Conservation (phyloP, 2,888 invertebrate species). For the Tipula helvola region DNA sequence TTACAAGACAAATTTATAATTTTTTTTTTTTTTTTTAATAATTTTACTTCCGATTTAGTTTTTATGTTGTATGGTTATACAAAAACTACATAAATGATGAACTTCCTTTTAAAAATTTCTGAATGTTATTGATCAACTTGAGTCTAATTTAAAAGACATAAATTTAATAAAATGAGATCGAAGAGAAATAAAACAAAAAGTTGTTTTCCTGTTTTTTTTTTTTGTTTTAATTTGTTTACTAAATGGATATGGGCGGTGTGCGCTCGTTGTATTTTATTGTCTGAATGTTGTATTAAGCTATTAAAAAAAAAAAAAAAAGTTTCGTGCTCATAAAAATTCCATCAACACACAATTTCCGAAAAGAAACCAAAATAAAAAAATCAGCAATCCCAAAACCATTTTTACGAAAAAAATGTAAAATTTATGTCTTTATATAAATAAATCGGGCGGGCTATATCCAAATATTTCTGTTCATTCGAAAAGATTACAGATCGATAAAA, state of each 20-base stretch:
- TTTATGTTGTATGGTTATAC: neutral
- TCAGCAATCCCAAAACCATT: neutral
- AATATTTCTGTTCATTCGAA: neutral
- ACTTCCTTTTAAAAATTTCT: neutral
- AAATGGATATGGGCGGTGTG: neutral
- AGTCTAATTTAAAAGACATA: neutral
- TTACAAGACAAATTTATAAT: neutral
- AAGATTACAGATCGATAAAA: neutral
- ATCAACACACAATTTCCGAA: neutral
- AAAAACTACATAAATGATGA: neutral
- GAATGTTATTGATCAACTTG: neutral
- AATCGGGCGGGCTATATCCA: neutral
- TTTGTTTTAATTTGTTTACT: neutral
- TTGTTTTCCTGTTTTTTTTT: neutral
- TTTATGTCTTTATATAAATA: neutral
- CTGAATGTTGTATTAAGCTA: neutral
- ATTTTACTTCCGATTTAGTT: neutral
- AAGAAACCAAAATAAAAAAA: neutral
- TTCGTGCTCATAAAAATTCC: neutral
- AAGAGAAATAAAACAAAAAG: neutral
- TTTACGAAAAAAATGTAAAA: neutral
- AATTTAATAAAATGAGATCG: neutral
- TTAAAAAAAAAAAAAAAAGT: neutral
- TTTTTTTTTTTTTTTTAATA: neutral
- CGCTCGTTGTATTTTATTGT: neutral